Evolutionary conservation across 2,113 vertebrate species (phyloP).

Genomic region (Tamias sibiricus): DNA sequence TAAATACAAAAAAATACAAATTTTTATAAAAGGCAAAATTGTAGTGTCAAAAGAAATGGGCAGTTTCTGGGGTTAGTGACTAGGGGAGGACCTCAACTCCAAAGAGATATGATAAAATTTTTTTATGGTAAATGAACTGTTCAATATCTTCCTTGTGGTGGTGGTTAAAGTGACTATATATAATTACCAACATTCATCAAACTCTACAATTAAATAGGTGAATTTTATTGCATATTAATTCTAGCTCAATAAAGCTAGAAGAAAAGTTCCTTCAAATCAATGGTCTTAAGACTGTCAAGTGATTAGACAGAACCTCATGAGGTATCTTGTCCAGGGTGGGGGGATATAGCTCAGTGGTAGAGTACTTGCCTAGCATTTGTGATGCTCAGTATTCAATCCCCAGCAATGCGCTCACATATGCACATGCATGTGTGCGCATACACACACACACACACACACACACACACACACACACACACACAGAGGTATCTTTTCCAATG

Average conservation of each 20-base stretch:
- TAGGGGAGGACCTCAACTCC: neutral
- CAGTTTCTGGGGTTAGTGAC: neutral
- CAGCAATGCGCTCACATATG: neutral
- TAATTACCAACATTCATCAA: neutral
- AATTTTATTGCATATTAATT: neutral
- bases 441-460: neutral
- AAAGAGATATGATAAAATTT: neutral
- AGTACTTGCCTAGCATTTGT: neutral
- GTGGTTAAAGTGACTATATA: neutral
- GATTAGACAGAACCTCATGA: neutral
- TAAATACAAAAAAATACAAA: neutral
- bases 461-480: too few species aligned
- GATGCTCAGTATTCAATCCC: neutral
- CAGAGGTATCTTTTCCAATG: neutral
- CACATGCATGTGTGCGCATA: too few species aligned
- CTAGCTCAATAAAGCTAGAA: neutral
- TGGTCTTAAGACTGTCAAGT: neutral
- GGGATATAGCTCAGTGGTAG: neutral
- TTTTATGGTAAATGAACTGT: neutral
- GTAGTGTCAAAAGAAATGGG: neutral
- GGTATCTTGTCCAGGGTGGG: neutral
- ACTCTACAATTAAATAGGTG: neutral
- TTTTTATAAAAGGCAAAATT: neutral
- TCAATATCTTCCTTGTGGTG: neutral
- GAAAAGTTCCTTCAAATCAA: constrained; percentile 9